Evolutionary conservation across 1,140 invertebrate genomes (phyloP), one percentile per base, ranked within the genome.

Genomic region (Cotesia chilonis): DNA sequence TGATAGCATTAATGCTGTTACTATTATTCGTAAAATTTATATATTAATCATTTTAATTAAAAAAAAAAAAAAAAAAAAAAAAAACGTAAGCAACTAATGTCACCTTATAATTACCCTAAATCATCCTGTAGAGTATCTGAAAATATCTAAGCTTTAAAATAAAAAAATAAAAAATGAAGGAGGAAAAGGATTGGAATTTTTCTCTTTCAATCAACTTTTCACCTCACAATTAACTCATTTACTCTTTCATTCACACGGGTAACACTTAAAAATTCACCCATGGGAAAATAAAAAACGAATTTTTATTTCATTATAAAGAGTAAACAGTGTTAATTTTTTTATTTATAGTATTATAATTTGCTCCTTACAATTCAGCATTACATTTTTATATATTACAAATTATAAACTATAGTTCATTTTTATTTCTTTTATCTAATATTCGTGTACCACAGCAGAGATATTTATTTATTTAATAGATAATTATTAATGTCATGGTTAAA

Each of bases 351-450:
- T 60, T 59, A 64, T 68, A 71, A 68, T 47, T 71, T 9, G 59
- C 47, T 38, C 68, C 70, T 20, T 68, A 76, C 55, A 73, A 73
- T 38, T 71, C 47, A 65, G 57, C 14, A 71, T 72, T 74, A 76
- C 72, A 76, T 65, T n/a, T 37, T 73, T 57, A 47, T 74, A 76
- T 76, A 73, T 71, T 78, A 78, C 72, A 75, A 63, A 66, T 61
- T 71, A 64, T 14, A 52, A 12, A 67, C 7, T 61, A 1, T 68
- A 17, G 14, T 47, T 1, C 47, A 20, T 70, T 64, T 60, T 70
- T 55, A 17, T 28, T 7, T 64, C 36, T 71, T 71, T 36, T 20
- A 52, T 71, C 47, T 47, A 12, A 38, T 28, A 38, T 61, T 63
- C 20, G 12, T 69, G 10, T 69, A 69, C 54, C 67, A 69, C 54